phyloP scores from a whole-genome alignment of 2,888 invertebrate species.

The Allygus modestus region DNA sequence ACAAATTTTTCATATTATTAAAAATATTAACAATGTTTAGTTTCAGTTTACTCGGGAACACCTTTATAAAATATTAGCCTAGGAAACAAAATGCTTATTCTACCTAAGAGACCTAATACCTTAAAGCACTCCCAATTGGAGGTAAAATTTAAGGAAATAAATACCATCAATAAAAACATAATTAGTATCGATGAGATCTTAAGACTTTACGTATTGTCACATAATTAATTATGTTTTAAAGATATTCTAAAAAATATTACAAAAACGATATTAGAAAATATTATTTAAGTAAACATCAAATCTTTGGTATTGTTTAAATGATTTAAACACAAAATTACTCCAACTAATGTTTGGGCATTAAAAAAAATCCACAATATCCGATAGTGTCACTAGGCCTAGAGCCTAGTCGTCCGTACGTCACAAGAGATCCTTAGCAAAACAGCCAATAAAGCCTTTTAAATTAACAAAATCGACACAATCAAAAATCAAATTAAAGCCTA shows the following conservation, averaged over 20 bases:
- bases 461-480: background rate
- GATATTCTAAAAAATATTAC: conserved; percentile 3
- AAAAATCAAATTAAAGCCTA: background rate
- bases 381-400: background rate
- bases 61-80: background rate
- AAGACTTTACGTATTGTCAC: conserved; percentile 21
- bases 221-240: background rate
- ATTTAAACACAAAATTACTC: conserved; percentile 13
- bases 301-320: conserved; percentile 33
- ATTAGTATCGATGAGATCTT: conserved; percentile 21
- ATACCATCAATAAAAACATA: background rate
- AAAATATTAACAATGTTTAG: background rate
- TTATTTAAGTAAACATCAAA: too few relatives aligned
- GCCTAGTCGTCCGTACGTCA: background rate
- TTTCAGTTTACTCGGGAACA: background rate
- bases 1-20: background rate
- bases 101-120: background rate
- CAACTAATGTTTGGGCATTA: background rate
- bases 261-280: background rate
- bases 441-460: background rate
- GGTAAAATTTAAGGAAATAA: background rate
- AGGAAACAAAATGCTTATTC: background rate
- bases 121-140: background rate
- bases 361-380: background rate
- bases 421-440: background rate